A percentile compares a stretch with the other conserved stretches of the same genome.
Evolutionary conservation across 2,797 vertebrate species (phyloP).

Genomic region (Gastrophryne carolinensis): DNA sequence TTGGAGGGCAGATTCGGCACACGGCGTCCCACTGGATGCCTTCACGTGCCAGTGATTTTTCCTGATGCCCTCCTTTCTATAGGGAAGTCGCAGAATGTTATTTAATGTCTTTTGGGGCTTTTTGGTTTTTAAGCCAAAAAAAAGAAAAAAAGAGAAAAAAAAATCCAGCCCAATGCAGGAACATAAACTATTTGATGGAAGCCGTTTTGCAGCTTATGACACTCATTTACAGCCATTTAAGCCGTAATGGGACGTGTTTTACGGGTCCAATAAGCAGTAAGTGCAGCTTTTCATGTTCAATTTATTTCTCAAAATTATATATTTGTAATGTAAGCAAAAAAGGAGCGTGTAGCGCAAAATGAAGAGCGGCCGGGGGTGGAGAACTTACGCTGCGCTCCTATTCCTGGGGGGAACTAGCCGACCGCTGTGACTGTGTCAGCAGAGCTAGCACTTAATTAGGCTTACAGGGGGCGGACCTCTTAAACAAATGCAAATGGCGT

Average conservation of each 20-base stretch:
- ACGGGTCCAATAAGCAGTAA: slow-evolving; percentile 14
- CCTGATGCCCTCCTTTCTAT: not conserved
- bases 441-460: too few relatives aligned
- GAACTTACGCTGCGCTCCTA: too few relatives aligned
- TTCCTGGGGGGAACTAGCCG: too few relatives aligned
- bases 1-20: not conserved
- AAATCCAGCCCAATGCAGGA: slow-evolving; percentile 1
- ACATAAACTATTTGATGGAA: not conserved
- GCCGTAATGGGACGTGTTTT: slow-evolving; percentile 39
- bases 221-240: slow-evolving; percentile 42
- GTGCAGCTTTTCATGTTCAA: slow-evolving; percentile 5
- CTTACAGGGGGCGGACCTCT: too few relatives aligned
- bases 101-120: not conserved
- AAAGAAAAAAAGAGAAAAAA: not conserved
- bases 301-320: slow-evolving; percentile 25
- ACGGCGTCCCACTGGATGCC: not conserved
- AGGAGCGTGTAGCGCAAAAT: not conserved
- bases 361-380: too few relatives aligned
- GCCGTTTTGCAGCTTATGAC: slow-evolving; percentile 21
- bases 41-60: not conserved
- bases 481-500: too few relatives aligned
- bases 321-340: slow-evolving; percentile 31
- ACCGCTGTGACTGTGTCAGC: too few relatives aligned
- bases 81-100: slow-evolving; percentile 10
- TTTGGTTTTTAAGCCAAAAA: not conserved